phyloP scores from a whole-genome alignment of 2,797 vertebrate genomes.

The Notolepis coatsorum region DNA sequence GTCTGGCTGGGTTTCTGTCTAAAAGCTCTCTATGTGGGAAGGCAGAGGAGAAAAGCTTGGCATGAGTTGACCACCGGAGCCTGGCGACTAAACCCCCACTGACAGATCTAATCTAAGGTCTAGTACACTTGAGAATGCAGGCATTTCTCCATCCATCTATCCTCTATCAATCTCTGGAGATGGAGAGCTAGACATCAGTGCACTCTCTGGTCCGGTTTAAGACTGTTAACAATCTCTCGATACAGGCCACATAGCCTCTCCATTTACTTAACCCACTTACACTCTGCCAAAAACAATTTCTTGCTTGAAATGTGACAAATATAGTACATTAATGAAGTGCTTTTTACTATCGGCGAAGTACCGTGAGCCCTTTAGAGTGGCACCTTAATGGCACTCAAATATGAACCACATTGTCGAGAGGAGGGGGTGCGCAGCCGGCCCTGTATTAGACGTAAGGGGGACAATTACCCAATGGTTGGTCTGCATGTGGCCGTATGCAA shows the following conservation, averaged over 20 bases:
- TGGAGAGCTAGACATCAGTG: slow-evolving; percentile 19
- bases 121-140: slow-evolving; percentile 1
- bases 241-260: slow-evolving; percentile 26
- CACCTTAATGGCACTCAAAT: slow-evolving; percentile 68
- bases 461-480: slow-evolving; percentile 53
- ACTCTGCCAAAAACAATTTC: slow-evolving; percentile 65
- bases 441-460: slow-evolving; percentile 46
- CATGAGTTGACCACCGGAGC: not conserved
- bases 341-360: slow-evolving; percentile 49
- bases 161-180: slow-evolving; percentile 33
- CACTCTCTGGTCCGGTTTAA: slow-evolving; percentile 33
- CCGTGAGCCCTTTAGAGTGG: slow-evolving; percentile 52
- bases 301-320: slow-evolving; percentile 64
- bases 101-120: slow-evolving; percentile 19
- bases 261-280: slow-evolving; percentile 47
- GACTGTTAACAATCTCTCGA: slow-evolving; percentile 42
- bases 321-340: slow-evolving; percentile 60
- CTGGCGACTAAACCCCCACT: slow-evolving; percentile 11
- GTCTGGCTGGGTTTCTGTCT: too few species aligned
- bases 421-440: slow-evolving; percentile 31
- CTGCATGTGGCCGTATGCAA: slow-evolving; percentile 47
- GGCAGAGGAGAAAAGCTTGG: slow-evolving; percentile 12
- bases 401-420: slow-evolving; percentile 65
- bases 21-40: too few species aligned
- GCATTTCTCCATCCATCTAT: slow-evolving; percentile 10